phyloP scores from a whole-genome alignment of 2,797 vertebrate species.

The Distichodus sexfasciatus region DNA sequence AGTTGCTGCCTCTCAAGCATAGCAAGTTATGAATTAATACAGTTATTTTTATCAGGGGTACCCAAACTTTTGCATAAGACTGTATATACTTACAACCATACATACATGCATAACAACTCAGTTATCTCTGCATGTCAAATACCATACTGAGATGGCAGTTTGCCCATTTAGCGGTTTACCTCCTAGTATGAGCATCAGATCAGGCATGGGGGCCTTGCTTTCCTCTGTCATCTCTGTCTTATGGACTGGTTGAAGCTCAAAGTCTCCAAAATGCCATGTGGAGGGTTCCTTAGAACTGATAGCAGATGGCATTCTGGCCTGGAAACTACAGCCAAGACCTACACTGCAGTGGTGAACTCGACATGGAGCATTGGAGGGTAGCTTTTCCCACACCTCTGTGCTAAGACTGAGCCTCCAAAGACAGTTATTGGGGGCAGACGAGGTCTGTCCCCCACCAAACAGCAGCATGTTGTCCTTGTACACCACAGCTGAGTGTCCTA shows the following conservation, averaged over 20 bases:
- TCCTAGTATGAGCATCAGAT: slow-evolving; percentile 79
- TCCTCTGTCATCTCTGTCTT: slow-evolving; percentile 26
- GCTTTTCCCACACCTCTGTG: slow-evolving; percentile 72
- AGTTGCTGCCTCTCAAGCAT: no score
- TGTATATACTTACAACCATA: no score
- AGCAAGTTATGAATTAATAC: no score
- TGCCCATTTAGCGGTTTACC: slow-evolving; percentile 71
- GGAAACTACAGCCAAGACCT: slow-evolving; percentile 73
- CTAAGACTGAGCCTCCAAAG: slow-evolving; percentile 80
- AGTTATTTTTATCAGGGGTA: no score
- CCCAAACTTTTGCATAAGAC: no score
- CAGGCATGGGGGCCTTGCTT: slow-evolving; percentile 56
- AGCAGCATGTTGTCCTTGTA: slow-evolving; percentile 82
- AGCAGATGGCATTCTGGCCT: not conserved
- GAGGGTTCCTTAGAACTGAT: not conserved
- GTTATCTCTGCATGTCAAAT: slow-evolving; percentile 70
- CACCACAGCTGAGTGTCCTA: slow-evolving; percentile 78
- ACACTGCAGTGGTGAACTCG: slow-evolving; percentile 79
- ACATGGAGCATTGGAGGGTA: slow-evolving; percentile 60
- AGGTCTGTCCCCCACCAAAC: slow-evolving; percentile 78
- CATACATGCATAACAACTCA: slow-evolving; percentile 32
- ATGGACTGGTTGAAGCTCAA: slow-evolving; percentile 80
- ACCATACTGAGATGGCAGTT: slow-evolving; percentile 73
- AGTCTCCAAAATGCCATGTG: slow-evolving; percentile 57
- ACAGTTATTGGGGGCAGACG: slow-evolving; percentile 60